Evolutionary conservation across 2,113 vertebrate genomes (phyloP), one percentile per base, ranked within the genome.

Genomic region (Benitochromis conjunctus): DNA sequence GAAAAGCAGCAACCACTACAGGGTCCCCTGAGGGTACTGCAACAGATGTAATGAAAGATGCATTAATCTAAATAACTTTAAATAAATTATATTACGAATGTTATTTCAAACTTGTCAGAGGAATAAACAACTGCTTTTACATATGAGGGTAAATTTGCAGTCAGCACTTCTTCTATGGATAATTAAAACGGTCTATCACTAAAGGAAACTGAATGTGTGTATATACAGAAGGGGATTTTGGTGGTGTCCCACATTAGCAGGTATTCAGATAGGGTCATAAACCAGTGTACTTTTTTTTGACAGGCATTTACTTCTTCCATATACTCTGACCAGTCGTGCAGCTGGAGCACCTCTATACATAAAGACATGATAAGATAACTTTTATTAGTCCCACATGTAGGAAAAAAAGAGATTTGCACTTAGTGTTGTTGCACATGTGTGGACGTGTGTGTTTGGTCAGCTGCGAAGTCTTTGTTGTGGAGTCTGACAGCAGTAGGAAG

Each of bases 281-380:
- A 26, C 13, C 64, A 71, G 38, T 69, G 38, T 69, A 38, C 38
- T 6, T 6, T 43, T 11, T 66, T 3, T 66, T 41, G 7, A 41
- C 2, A 41, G 36, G 7, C 62, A 66, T 64, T 66, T 66, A 2
- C 24, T 66, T 29, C 38, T 74, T 26, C 14, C 41, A 29, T 29
- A 29, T 71, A 16, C 6, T 19, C 1, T 74, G 0, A 48, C 12
- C 18, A 74, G 43, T 51, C 0, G 0, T 74, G 18, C 43, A 51
- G 41, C 41, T 76, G 16, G 6, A 76, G 4, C 26, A 51, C 29
- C 9, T 51, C 24, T 51, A 31, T 51, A 31, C 3, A 76, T 51
- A 51, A 51, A 26, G 26, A 26, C 3, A 26, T 3, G 26, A 26
- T 26, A 26, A 26, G 26, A 26, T 26, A 26, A 26, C 26, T 3